Base-by-base conservation (phyloP, 2,113 vertebrate genomes). In the Rhabdomys dilectus region DNA sequence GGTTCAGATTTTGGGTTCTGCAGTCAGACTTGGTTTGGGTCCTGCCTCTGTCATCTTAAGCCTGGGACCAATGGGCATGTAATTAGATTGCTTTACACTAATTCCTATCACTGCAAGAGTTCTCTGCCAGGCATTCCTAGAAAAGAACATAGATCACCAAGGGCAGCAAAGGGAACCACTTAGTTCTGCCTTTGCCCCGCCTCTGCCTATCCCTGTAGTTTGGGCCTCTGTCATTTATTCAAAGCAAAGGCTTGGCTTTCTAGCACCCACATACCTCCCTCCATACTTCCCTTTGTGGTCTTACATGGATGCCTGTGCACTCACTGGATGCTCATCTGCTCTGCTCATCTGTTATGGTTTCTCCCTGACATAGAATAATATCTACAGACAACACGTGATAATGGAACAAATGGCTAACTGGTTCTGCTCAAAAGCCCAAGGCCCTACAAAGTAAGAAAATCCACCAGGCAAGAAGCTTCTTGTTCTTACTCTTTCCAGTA, bases 211-310 rank as follows among this genome's bases (percentile, higher is more conserved):
- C 36, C 45, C 7, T 11, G 10, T 11, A 31, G 60, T 34, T 24
- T 5, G 15, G 24, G 36, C 73, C 22, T 11, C 29, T 72, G 8
- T 76, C 51, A n/a, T 58, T 92, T 70, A 36, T 72, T 76, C 66
- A 88, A 66, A 77, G 72, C n/a, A 1, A 22, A 29, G 64, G 1
- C 2, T 19, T 85, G 77, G 6, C 31, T 36, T 36, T 15, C 21
- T 0, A 48, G 1, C n/a, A 9, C 0, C 0, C 19, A 5, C 17
- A 22, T 22, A 39, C 58, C n/a, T 64, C 7, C 19, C 73, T 15
- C 56, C 78, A 34, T 72, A 36, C 39, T 84, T 36, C 8, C 2
- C 9, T 80, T 31, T 11, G 17, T 17, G 36, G 26, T 11, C 29
- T 86, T 12, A 17, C 2, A 1, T 7, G 39, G 29, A 36, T 62